Evolutionary conservation across 1,140 invertebrate genomes (phyloP), one percentile per base, ranked within the genome.

Genomic region (Caenorhabditis remanei): DNA sequence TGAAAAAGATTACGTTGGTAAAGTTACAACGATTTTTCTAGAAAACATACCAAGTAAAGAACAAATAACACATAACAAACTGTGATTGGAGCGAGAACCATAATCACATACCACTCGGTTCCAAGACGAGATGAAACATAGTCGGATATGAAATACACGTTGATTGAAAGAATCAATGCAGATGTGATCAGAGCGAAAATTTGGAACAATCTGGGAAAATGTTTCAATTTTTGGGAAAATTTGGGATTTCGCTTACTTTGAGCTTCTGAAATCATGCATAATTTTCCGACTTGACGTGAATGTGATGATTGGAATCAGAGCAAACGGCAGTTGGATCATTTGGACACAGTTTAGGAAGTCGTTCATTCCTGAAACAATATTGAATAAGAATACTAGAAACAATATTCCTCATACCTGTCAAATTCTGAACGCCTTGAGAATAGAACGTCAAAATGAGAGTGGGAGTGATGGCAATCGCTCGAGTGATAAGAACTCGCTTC

Each of bases 261-360:
- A 95, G 93, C 96, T 96, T 67, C 94, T 94, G 91, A 96, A 96
- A 89, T 96, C 95, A 65, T 96, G 96, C 96, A 98, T 98, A 6
- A 97, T 95, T 65, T 94, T 93, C 71, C 93, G 92, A 89, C 95
- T 95, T 85, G 95, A 96, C 0, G 96, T 97, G 91, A 98, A 97
- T 1, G 96, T 96, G 48, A 97, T 95, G 0, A 96, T 96, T 24
- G 97, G 96, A 85, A 98, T 93, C 8, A 96, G 94, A 16, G 97
- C 94, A 90, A 94, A 94, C 7, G 94, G 94, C 43, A 94, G 90
- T 65, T 92, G 90, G 53, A 90, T 21, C 92, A 93, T 92, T 88
- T 92, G 91, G 6, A 92, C 87, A 82, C 90, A 96, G 93, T 98
- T 98, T 1, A 98, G 93, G 16, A 96, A 93, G 92, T 97, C 96